Base-by-base conservation (phyloP, 2,113 vertebrate species). In the Varanus komodoensis region DNA sequence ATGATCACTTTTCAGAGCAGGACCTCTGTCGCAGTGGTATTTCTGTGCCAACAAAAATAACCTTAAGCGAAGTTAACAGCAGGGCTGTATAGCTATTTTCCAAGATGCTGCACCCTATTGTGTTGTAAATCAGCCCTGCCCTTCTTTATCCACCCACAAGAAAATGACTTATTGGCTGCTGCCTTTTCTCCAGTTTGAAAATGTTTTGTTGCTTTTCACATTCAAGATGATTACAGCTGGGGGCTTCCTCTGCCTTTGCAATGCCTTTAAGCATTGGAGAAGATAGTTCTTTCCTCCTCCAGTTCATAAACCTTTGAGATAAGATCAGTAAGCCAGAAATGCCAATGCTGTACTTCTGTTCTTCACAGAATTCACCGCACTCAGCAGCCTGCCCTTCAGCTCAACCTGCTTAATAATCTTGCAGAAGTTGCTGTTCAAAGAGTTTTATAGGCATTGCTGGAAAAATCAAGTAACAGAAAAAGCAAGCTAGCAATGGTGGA, bases 101-200 rank as follows among this genome's bases (percentile, higher is more conserved):
- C 34, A 61, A 84, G 34, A 29, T n/a, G 64, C 81, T 88, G 73
- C 71, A 19, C 79, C 86, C 73, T 79, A 23, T 64, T 91, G n/a
- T 78, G 68, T 81, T 88, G 61, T 87, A 88, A 91, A 34, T 48
- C 21, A 88, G 57, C 25, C 74, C 27, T 38, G 12, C 90, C 90
- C 74, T 86, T 25, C 78, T 88, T 89, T 64, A 78, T 88, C 73
- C 86, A 79, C 73, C 90, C 86, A 84, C 48, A 44, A 52, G 82
- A 78, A 91, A 83, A 69, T 67, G 25, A 9, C 61, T 61, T 48
- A 21, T 71, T 88, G 80, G 9, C 50, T 79, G 64, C 27, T 84
- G 78, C 87, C 73, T 88, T 84, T 75, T 17, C 34, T 79, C 73
- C 50, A 71, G 9, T 64, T 68, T 38, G 67, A 87, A 87, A 74